These are phyloP conservation scores for Drosophila teissieri DNA, from an alignment of 1,140 invertebrate species.

Conservation along the genomic window DNA sequence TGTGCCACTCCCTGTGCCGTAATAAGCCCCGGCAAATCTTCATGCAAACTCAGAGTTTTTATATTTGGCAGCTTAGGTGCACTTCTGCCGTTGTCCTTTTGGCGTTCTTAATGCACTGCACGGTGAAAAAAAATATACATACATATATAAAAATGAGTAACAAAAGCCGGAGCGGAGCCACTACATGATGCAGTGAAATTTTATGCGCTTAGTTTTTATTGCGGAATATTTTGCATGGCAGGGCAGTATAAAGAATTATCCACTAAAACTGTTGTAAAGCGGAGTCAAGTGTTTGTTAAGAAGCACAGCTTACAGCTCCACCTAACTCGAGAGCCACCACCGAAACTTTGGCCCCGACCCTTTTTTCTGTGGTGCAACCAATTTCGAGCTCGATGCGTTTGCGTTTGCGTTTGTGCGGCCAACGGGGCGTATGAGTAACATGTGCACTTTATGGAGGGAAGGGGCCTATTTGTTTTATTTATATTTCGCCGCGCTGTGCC, in stretches of 20 bases:
- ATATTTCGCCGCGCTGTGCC: slow-evolving; percentile 41
- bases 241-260: slow-evolving; percentile 52
- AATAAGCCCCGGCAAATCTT: slow-evolving; percentile 59
- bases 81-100: slow-evolving; percentile 73
- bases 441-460: slow-evolving; percentile 49
- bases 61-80: slow-evolving; percentile 70
- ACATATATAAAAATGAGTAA: slow-evolving; percentile 25
- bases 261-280: slow-evolving; percentile 56
- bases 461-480: slow-evolving; percentile 50
- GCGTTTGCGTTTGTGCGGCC: slow-evolving; percentile 27
- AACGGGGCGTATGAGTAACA: slow-evolving; percentile 61
- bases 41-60: slow-evolving; percentile 54
- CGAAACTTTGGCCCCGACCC: slow-evolving; percentile 8
- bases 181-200: slow-evolving; percentile 65
- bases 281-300: slow-evolving; percentile 47
- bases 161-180: slow-evolving; percentile 24
- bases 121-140: slow-evolving; percentile 22
- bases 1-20: slow-evolving; percentile 7
- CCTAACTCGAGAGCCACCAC: slow-evolving; percentile 6
- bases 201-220: slow-evolving; percentile 70
- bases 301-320: slow-evolving; percentile 2
- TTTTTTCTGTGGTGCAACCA: slow-evolving; percentile 18
- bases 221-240: slow-evolving; percentile 52
- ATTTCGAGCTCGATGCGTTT: slow-evolving; percentile 24
- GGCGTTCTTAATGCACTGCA: slow-evolving; percentile 53